These are phyloP conservation scores for Morpho helenor DNA, from an alignment of 2,888 invertebrate species.

Conservation along the genomic window DNA sequence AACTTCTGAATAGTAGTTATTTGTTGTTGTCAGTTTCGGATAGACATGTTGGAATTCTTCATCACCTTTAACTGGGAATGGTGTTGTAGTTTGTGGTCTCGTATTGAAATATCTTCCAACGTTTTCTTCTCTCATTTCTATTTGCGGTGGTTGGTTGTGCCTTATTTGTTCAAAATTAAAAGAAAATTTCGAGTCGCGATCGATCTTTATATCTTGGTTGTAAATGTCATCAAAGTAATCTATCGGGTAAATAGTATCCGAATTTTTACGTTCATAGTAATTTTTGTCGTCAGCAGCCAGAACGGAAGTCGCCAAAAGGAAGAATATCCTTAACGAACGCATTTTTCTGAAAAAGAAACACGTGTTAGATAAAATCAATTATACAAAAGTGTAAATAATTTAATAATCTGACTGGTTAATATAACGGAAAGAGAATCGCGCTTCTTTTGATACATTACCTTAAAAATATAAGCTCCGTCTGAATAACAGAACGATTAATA, in stretches of 20 bases:
- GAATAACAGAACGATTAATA: background rate
- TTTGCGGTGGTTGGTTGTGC: constrained; percentile 38
- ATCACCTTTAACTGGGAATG: constrained; percentile 25
- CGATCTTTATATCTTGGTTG: constrained; percentile 26
- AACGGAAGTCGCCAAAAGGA: constrained; percentile 28
- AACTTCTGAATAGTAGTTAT: background rate
- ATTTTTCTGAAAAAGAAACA: constrained; percentile 36
- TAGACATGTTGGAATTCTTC: constrained; percentile 14
- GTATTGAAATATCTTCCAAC: constrained; percentile 39
- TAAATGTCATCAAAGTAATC: constrained; percentile 31
- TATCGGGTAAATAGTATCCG: constrained; percentile 17
- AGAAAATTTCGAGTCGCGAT: constrained; percentile 35
- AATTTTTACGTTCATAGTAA: constrained; percentile 8
- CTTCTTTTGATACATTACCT: background rate
- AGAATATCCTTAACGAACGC: constrained; percentile 19
- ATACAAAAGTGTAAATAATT: background rate
- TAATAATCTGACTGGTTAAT: no score
- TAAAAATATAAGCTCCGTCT: constrained; percentile 10
- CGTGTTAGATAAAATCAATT: background rate
- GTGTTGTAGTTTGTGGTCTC: constrained; percentile 32
- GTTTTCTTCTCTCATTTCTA: constrained; percentile 44
- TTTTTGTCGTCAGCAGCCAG: constrained; percentile 29
- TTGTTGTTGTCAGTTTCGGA: background rate
- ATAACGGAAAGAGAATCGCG: no score
- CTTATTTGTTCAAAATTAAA: constrained; percentile 43